Conservation (phyloP, 2,797 vertebrate genomes). For the Alexandromys oeconomus region DNA sequence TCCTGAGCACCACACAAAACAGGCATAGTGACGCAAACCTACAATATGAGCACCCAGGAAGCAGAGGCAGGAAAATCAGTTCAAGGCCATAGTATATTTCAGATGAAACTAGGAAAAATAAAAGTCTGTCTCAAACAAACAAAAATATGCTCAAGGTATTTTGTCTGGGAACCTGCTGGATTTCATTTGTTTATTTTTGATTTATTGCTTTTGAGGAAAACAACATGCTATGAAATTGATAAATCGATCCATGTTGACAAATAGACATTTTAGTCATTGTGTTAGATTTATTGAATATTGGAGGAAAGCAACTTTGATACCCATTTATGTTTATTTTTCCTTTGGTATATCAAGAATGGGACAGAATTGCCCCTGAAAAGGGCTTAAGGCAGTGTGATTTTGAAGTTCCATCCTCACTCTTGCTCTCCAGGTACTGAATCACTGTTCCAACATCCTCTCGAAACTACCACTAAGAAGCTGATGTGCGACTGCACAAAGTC, state of each 20-base stretch:
- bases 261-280: background rate
- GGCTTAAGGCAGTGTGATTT: background rate
- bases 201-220: constrained; percentile 30
- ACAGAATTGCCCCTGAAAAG: constrained; percentile 10
- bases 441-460: background rate
- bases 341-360: background rate
- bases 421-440: background rate
- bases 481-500: background rate
- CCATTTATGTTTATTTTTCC: background rate
- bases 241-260: background rate
- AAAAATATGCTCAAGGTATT: background rate
- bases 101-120: background rate
- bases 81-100: background rate
- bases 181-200: background rate
- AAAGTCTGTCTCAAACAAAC: background rate
- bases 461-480: background rate
- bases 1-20: background rate
- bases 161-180: background rate
- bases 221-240: background rate
- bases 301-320: background rate
- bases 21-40: background rate
- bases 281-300: background rate
- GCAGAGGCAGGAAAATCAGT: background rate
- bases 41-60: background rate
- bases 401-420: background rate